Evolutionary conservation across 2,113 vertebrate genomes (phyloP).

Genomic region (Chamaetylas fuelleborni): DNA sequence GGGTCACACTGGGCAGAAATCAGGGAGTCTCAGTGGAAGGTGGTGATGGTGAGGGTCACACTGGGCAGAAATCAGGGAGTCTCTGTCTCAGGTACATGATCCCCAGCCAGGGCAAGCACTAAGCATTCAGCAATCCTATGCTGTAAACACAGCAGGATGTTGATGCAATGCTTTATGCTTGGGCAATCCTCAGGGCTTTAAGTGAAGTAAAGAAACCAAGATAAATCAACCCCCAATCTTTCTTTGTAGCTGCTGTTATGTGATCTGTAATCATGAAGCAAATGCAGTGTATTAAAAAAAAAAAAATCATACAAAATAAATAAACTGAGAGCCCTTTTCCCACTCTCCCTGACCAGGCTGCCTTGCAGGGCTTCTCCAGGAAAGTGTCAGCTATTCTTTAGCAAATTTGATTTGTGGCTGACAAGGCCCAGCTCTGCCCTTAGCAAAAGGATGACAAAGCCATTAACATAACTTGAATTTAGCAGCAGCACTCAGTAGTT

Average conservation of each 20-base stretch:
- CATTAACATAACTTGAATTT: neutral
- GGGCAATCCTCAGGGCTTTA: neutral
- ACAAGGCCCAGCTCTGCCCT: neutral
- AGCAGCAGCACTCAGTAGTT: neutral
- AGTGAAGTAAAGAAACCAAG: neutral
- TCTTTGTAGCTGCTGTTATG: neutral
- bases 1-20: neutral
- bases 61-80: neutral
- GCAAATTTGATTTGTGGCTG: neutral
- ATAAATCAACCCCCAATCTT: neutral
- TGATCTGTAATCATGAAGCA: neutral
- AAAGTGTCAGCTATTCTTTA: neutral
- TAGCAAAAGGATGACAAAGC: neutral
- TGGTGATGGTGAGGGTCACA: constrained; percentile 78
- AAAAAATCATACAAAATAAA: neutral
- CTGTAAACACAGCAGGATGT: neutral
- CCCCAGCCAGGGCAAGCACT: neutral
- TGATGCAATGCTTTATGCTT: neutral
- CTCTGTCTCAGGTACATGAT: neutral
- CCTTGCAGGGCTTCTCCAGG: neutral
- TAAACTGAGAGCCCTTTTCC: neutral
- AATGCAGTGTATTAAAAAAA: neutral
- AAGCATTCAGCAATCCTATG: neutral
- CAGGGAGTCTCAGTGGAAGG: neutral
- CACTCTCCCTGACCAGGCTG: neutral